Percentiles rank a stretch among this genome's conserved stretches.
phyloP scores from a whole-genome alignment of 2,113 vertebrate genomes.

The Tapirus terrestris region DNA sequence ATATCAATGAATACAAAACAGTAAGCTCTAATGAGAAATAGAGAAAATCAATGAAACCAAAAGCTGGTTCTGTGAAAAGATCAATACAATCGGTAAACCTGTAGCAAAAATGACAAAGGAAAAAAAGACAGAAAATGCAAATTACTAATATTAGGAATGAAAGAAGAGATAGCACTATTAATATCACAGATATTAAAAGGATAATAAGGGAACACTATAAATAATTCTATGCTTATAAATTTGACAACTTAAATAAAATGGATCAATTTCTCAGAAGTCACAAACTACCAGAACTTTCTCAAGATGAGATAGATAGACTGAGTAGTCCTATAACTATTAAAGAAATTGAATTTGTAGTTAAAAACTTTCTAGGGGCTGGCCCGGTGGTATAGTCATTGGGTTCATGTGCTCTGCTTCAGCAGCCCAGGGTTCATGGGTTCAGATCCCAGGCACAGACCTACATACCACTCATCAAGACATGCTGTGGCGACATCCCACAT shows the following conservation, averaged over 20 bases:
- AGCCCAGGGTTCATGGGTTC: too few species aligned
- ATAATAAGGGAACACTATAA: background rate
- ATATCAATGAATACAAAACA: background rate
- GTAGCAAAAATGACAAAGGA: background rate
- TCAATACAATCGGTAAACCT: background rate
- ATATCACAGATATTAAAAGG: background rate
- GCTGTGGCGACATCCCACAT: too few species aligned
- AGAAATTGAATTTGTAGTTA: background rate
- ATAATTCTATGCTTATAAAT: background rate
- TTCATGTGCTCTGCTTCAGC: too few species aligned
- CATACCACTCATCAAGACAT: too few species aligned
- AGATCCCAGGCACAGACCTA: too few species aligned
- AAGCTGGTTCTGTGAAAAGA: background rate
- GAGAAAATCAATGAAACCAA: background rate
- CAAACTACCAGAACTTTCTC: background rate
- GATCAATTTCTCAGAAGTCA: background rate
- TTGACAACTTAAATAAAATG: background rate
- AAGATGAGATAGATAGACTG: background rate
- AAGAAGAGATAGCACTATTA: background rate
- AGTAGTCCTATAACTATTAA: background rate
- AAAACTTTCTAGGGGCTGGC: background rate
- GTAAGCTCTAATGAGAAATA: background rate
- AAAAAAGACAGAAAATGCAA: background rate
- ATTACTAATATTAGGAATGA: background rate
- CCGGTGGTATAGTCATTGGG: too few species aligned